Percentiles rank a stretch among this genome's conserved stretches.
Conservation (phyloP, 2,888 invertebrate genomes). For the Taenaris catops region DNA sequence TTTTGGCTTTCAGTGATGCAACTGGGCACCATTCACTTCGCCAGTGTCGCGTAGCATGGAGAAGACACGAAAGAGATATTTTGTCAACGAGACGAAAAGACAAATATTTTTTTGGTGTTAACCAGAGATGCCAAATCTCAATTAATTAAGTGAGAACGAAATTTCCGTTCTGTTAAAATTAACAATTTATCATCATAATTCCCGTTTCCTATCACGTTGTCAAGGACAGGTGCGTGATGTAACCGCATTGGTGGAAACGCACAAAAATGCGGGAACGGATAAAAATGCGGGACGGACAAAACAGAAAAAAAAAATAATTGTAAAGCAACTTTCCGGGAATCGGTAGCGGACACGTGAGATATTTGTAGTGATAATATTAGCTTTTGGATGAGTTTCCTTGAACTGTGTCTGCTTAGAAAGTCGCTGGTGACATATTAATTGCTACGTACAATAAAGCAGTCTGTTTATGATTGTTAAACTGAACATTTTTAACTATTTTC, state of each 20-base stretch:
- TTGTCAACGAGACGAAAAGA: too few species aligned
- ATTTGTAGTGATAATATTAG: slow-evolving; percentile 71
- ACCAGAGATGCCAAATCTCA: too few species aligned
- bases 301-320: neutral
- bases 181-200: slow-evolving; percentile 13
- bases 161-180: neutral
- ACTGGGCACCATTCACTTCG: slow-evolving; percentile 24
- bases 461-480: too few species aligned
- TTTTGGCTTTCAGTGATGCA: too few species aligned
- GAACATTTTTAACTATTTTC: too few species aligned
- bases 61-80: too few species aligned
- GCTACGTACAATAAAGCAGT: slow-evolving; percentile 6
- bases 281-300: slow-evolving; percentile 38
- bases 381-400: slow-evolving; percentile 49
- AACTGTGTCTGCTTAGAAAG: slow-evolving; percentile 43
- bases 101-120: slow-evolving; percentile 24
- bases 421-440: slow-evolving; percentile 35
- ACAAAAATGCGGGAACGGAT: slow-evolving; percentile 44
- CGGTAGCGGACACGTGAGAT: slow-evolving; percentile 39
- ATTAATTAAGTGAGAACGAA: too few species aligned
- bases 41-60: slow-evolving; percentile 5
- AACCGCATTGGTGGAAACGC: slow-evolving; percentile 37
- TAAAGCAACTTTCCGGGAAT: slow-evolving; percentile 46
- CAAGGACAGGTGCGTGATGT: slow-evolving; percentile 47
- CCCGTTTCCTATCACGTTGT: neutral